Evolutionary conservation across 1,140 invertebrate genomes (phyloP).

Genomic region (Scaptomyza montana): DNA sequence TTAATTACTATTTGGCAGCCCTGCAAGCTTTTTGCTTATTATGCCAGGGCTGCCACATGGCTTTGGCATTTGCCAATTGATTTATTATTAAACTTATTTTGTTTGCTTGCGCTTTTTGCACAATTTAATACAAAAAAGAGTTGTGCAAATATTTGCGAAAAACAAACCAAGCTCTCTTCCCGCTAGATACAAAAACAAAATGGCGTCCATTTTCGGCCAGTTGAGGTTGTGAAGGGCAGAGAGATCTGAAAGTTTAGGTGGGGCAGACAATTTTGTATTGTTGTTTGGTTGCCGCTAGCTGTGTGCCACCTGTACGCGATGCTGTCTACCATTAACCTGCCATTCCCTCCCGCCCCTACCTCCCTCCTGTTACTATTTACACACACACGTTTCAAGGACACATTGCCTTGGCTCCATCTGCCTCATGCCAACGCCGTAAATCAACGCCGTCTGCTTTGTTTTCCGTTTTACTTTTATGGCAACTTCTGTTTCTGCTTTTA

Average conservation of each 20-base stretch:
- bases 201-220: constrained; percentile 18
- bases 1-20: too few species aligned
- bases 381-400: constrained; percentile 61
- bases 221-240: not conserved
- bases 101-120: not conserved
- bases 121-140: not conserved
- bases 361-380: not conserved
- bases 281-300: constrained; percentile 49
- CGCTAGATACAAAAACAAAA: constrained; percentile 42
- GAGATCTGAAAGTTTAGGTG: not conserved
- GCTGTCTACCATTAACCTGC: constrained; percentile 1
- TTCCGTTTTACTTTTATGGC: constrained; percentile 31
- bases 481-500: constrained; percentile 10
- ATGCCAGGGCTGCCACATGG: too few species aligned
- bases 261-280: constrained; percentile 11
- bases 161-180: constrained; percentile 25
- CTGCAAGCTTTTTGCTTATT: too few species aligned
- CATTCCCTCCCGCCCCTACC: not conserved
- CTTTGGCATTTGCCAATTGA: not conserved
- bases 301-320: constrained; percentile 66
- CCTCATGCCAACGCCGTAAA: constrained; percentile 40
- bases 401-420: constrained; percentile 9
- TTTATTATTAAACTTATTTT: too few species aligned
- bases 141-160: constrained; percentile 30
- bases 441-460: constrained; percentile 56